Conservation (phyloP, 1,140 invertebrate species). For the Sitophilus oryzae region DNA sequence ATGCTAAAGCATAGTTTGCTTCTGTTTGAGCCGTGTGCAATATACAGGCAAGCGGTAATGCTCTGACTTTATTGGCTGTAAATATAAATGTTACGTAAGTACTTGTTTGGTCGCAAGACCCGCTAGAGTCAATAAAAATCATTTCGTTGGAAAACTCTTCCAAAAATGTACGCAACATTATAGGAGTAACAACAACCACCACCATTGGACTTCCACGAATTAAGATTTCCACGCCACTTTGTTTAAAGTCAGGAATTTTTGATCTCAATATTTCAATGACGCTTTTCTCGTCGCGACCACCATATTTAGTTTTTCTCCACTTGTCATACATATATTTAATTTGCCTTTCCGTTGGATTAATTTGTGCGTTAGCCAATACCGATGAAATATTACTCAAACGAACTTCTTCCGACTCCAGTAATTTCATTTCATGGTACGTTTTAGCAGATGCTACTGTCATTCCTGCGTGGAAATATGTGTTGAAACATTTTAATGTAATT, state of each 20-base stretch:
- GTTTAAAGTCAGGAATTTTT: not conserved
- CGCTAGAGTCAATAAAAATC: slow-evolving; percentile 17
- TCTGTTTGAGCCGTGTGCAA: too few relatives aligned
- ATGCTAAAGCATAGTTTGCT: too few relatives aligned
- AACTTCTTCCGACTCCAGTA: too few relatives aligned
- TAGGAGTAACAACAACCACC: slow-evolving; percentile 4
- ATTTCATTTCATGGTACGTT: too few relatives aligned
- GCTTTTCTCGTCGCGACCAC: slow-evolving; percentile 4
- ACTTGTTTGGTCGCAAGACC: slow-evolving; percentile 20
- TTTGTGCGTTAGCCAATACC: slow-evolving; percentile 4
- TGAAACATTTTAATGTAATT: too few relatives aligned
- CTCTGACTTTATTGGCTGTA: slow-evolving; percentile 5
- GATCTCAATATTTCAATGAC: not conserved
- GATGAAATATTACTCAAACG: too few relatives aligned
- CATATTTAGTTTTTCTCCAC: slow-evolving; percentile 8
- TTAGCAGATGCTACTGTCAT: too few relatives aligned
- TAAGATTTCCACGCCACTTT: not conserved
- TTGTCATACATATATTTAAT: slow-evolving; percentile 11
- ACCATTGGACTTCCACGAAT: slow-evolving; percentile 8
- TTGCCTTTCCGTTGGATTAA: slow-evolving; percentile 6
- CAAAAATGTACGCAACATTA: slow-evolving; percentile 11
- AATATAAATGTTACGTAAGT: slow-evolving; percentile 17
- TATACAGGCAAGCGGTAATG: slow-evolving; percentile 7
- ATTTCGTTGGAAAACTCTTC: slow-evolving; percentile 9
- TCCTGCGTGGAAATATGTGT: too few relatives aligned